phyloP scores from a whole-genome alignment of 2,113 vertebrate species.

The Psettodes erumei region DNA sequence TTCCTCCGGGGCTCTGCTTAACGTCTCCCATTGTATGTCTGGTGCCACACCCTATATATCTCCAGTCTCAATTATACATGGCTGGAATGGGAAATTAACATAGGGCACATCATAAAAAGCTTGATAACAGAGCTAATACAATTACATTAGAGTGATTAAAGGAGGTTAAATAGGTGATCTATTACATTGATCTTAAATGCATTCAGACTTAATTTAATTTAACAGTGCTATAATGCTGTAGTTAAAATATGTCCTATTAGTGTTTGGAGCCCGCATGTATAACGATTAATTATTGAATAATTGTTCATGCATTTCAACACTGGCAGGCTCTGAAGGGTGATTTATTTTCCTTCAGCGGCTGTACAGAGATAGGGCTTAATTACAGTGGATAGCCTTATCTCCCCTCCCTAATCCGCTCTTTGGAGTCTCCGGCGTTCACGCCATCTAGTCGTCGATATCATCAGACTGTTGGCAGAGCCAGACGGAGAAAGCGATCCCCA shows the following conservation, averaged over 20 bases:
- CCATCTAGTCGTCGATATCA: conserved; percentile 73
- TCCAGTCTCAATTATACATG: conserved; percentile 61
- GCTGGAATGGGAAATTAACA: conserved; percentile 63
- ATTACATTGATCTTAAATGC: conserved; percentile 85
- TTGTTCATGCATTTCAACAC: conserved; percentile 90
- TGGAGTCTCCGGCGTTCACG: conserved; percentile 63
- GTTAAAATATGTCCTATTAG: conserved; percentile 88
- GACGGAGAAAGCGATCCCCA: conserved; percentile 70
- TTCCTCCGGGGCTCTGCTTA: conserved; percentile 3
- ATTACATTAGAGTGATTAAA: conserved; percentile 82
- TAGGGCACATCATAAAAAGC: conserved; percentile 68
- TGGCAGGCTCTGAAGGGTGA: conserved; percentile 85
- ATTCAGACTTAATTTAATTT: conserved; percentile 88
- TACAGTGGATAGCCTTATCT: conserved; percentile 87
- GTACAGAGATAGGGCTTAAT: conserved; percentile 84
- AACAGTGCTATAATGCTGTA: conserved; percentile 85
- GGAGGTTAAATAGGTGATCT: conserved; percentile 84
- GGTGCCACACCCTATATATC: conserved; percentile 54
- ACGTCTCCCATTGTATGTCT: conserved; percentile 34
- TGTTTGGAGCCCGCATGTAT: conserved; percentile 87
- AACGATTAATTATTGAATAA: conserved; percentile 94
- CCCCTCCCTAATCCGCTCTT: conserved; percentile 75
- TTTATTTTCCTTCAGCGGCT: conserved; percentile 86
- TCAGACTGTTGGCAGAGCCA: conserved; percentile 65
- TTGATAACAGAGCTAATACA: conserved; percentile 76